Evolutionary conservation across 1,140 invertebrate species (phyloP).

Genomic region (Plutomurus gul): DNA sequence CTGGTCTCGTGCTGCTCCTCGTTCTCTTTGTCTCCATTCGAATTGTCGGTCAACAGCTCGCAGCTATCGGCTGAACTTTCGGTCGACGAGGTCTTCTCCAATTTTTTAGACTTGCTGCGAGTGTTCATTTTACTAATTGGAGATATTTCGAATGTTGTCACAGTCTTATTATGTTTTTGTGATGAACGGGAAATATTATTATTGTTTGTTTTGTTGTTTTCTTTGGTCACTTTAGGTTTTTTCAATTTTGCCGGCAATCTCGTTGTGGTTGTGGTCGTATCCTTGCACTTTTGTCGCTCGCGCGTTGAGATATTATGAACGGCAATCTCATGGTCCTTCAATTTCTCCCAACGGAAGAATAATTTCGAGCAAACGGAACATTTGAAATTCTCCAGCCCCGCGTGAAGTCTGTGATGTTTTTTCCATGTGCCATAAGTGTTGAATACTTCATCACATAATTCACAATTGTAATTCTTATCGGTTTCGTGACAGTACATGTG

Average conservation of each 20-base stretch:
- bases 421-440: slow-evolving; percentile 11
- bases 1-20: no score
- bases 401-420: neutral
- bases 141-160: no score
- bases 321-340: neutral
- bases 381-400: neutral
- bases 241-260: neutral
- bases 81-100: no score
- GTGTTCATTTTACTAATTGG: no score
- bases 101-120: no score
- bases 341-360: slow-evolving; percentile 2
- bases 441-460: slow-evolving; percentile 5
- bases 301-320: neutral
- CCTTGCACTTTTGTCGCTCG: neutral
- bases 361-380: neutral
- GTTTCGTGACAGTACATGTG: slow-evolving; percentile 9
- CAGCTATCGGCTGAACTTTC: no score
- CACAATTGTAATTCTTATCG: neutral
- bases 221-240: neutral
- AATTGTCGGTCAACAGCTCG: no score
- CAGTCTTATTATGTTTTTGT: no score
- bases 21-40: no score
- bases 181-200: no score
- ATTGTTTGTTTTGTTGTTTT: no score
- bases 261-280: no score